These are phyloP conservation scores for Nebria salina DNA, from an alignment of 2,888 invertebrate genomes.

Conservation along the genomic window DNA sequence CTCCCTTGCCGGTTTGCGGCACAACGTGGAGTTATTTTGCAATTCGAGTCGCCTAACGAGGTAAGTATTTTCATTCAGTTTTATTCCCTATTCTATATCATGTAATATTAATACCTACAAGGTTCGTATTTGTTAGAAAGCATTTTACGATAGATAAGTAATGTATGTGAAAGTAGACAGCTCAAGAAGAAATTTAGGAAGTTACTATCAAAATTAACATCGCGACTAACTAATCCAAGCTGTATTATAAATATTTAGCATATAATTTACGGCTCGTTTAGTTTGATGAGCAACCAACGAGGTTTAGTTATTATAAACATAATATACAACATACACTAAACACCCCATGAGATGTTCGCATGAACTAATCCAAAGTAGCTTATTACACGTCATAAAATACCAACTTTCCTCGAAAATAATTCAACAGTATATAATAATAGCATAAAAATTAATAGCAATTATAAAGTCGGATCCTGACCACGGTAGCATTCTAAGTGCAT, in stretches of 20 bases:
- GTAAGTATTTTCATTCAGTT: background rate
- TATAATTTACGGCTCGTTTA: background rate
- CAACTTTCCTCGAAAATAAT: background rate
- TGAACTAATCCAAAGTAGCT: slow-evolving; percentile 1
- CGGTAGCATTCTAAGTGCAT: too few relatives aligned
- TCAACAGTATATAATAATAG: background rate
- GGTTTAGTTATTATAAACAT: background rate
- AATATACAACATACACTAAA: background rate
- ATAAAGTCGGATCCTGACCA: too few relatives aligned
- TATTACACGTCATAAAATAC: background rate
- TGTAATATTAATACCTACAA: too few relatives aligned
- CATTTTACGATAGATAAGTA: too few relatives aligned
- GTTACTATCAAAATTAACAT: too few relatives aligned
- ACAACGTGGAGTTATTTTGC: slow-evolving; percentile 41
- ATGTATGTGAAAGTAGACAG: too few relatives aligned
- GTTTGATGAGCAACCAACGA: background rate
- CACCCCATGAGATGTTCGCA: background rate
- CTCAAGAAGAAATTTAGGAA: too few relatives aligned
- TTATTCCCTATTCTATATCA: background rate
- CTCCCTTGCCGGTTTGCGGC: slow-evolving; percentile 7
- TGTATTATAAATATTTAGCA: background rate
- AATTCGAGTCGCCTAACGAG: background rate
- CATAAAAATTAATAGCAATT: background rate
- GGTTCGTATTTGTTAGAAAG: too few relatives aligned
- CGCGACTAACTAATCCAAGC: background rate